These are phyloP conservation scores for Ceratotherium simum DNA, from an alignment of 2,113 vertebrate genomes.

Conservation along the genomic window DNA sequence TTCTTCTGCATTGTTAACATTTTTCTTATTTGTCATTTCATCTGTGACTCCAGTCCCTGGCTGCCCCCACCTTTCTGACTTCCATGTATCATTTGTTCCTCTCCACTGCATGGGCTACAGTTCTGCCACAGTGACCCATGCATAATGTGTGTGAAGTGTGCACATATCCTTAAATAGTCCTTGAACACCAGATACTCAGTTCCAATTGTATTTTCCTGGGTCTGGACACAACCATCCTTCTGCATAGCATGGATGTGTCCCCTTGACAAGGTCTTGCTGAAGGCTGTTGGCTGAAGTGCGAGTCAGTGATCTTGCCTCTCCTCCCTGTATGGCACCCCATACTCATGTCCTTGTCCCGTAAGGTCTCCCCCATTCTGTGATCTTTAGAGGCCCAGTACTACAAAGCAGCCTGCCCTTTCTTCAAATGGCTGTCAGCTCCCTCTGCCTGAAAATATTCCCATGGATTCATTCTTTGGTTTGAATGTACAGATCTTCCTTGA, in stretches of 20 bases:
- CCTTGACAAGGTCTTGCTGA: background rate
- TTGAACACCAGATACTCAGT: background rate
- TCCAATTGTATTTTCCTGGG: background rate
- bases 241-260: background rate
- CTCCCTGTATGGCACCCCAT: background rate
- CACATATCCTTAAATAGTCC: background rate
- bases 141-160: background rate
- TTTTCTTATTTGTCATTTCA: background rate
- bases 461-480: background rate
- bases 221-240: background rate
- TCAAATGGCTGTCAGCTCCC: background rate
- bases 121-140: background rate
- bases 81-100: background rate
- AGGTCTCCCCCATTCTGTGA: background rate
- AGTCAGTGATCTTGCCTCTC: background rate
- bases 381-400: background rate
- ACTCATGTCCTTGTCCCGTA: background rate
- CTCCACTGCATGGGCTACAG: background rate
- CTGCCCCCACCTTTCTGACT: background rate
- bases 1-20: background rate
- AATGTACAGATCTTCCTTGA: background rate
- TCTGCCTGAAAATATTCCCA: background rate
- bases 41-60: background rate
- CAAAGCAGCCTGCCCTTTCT: background rate
- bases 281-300: background rate